Evolutionary conservation across 2,797 vertebrate species (phyloP), one percentile per base, ranked within the genome.

Genomic region (Pangasius krempfi): DNA sequence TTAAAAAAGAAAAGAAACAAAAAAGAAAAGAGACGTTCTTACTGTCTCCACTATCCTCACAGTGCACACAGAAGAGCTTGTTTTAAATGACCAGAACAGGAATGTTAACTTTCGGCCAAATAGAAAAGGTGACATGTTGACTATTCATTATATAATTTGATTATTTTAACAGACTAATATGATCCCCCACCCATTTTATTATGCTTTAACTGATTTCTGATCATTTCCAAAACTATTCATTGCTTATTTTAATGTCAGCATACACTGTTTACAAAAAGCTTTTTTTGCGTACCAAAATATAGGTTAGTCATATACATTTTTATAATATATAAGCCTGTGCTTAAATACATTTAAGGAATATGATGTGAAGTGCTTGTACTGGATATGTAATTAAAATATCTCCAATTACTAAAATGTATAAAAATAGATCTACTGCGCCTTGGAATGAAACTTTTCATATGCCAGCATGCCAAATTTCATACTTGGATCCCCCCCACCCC

Each of bases 11-110:
- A 83, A 64, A 64, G 66, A 73, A 56, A 52, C 68, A 4, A 50
- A 52, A n/a, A 18, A 64, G 52, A 70, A 78, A 64, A 54, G 66
- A 75, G 68, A 52, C 56, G 52, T 44, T 75, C 40, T 12, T 64
- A 40, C 10, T 27, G 22, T 27, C 40, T 52, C 27, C 27, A n/a
- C 44, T 75, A 75, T 27, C 9, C 40, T 75, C 72, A 47, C 72
- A 47, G 12, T 5, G 2, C 30, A 72, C 64, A 73, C 62, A 60
- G 60, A 72, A 58, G 64, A 72, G 40, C 50, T 37, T 37, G 52
- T n/a, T 66, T 86, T 62, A 86, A 86, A 89, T 62, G 52, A 37
- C 40, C 50, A 62, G 62, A 72, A 60, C 60, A 84, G 72, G 50
- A 70, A 79, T 20, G 18, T 56, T 20, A 56, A 20, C 54, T 70